Evolutionary conservation across 2,797 vertebrate genomes (phyloP).

Genomic region (Channallabes apus): DNA sequence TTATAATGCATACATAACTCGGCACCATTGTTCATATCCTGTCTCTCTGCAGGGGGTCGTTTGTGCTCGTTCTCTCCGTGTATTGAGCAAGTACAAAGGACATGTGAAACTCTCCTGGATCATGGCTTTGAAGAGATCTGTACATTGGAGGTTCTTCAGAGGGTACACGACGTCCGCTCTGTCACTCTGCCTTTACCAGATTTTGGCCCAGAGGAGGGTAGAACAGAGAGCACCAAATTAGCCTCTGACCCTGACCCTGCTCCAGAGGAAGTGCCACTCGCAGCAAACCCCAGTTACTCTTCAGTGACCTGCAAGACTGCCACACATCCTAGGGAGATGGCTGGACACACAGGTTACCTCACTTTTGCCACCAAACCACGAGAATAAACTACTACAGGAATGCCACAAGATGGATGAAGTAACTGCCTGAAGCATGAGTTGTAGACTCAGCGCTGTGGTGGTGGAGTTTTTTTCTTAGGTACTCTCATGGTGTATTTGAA

Average conservation of each 20-base stretch:
- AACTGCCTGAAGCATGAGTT: not conserved
- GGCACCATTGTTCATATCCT: not conserved
- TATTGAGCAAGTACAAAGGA: slow-evolving; percentile 95
- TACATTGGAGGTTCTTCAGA: slow-evolving; percentile 89
- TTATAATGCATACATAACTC: not conserved
- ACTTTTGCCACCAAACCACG: slow-evolving; percentile 93
- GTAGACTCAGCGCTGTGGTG: not conserved
- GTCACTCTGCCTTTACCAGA: slow-evolving; percentile 84
- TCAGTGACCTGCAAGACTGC: slow-evolving; percentile 80
- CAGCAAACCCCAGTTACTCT: slow-evolving; percentile 54
- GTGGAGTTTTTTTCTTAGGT: not conserved
- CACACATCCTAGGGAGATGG: slow-evolving; percentile 81
- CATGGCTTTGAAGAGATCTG: slow-evolving; percentile 86
- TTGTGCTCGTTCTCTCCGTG: slow-evolving; percentile 96
- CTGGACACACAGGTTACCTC: slow-evolving; percentile 95
- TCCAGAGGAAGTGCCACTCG: slow-evolving; percentile 43
- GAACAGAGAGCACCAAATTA: slow-evolving; percentile 32
- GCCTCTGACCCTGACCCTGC: slow-evolving; percentile 44
- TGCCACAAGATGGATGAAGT: not conserved
- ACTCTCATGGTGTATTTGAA: not conserved
- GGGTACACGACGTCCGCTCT: slow-evolving; percentile 84
- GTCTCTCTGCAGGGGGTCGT: slow-evolving; percentile 80
- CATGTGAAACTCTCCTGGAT: slow-evolving; percentile 80
- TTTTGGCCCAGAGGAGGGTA: slow-evolving; percentile 74
- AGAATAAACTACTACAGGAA: slow-evolving; percentile 61